Conservation (phyloP, 2,888 invertebrate genomes). For the Gortyna flavago region DNA sequence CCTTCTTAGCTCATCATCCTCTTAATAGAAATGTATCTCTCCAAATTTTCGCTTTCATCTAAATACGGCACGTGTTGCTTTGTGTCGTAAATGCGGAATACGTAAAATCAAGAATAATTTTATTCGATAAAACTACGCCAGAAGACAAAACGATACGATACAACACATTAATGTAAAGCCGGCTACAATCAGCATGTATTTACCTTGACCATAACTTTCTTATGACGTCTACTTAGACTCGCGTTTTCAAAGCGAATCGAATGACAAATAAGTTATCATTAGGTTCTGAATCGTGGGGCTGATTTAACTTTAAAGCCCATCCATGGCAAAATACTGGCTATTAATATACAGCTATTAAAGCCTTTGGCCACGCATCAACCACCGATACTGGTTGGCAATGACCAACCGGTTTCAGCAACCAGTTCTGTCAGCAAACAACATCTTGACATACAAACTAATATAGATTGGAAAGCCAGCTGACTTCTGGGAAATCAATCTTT, state of each 20-base stretch:
- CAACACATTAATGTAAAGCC: too few relatives aligned
- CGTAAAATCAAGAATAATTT: too few relatives aligned
- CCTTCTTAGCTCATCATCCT: too few relatives aligned
- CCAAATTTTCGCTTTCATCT: too few relatives aligned
- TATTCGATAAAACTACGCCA: too few relatives aligned
- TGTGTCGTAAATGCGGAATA: too few relatives aligned
- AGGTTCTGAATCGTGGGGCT: background rate
- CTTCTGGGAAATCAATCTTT: constrained; percentile 17
- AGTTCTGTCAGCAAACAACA: constrained; percentile 31
- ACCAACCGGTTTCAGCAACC: constrained; percentile 38
- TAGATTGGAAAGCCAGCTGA: constrained; percentile 36
- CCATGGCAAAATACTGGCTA: background rate
- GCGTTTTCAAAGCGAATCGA: constrained; percentile 2
- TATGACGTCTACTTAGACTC: too few relatives aligned
- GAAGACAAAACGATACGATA: too few relatives aligned
- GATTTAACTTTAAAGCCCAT: background rate
- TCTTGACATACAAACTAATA: constrained; percentile 22
- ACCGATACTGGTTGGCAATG: constrained; percentile 28
- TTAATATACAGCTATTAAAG: constrained; percentile 11
- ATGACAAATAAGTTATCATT: background rate
- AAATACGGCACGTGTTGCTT: too few relatives aligned
- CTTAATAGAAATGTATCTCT: too few relatives aligned
- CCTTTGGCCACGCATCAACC: constrained; percentile 15
- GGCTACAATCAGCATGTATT: background rate
- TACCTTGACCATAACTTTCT: background rate